A percentile compares a stretch with the other conserved stretches of the same genome.
Evolutionary conservation across 2,888 invertebrate species (phyloP).

Genomic region (Neocrepidodera transversa): DNA sequence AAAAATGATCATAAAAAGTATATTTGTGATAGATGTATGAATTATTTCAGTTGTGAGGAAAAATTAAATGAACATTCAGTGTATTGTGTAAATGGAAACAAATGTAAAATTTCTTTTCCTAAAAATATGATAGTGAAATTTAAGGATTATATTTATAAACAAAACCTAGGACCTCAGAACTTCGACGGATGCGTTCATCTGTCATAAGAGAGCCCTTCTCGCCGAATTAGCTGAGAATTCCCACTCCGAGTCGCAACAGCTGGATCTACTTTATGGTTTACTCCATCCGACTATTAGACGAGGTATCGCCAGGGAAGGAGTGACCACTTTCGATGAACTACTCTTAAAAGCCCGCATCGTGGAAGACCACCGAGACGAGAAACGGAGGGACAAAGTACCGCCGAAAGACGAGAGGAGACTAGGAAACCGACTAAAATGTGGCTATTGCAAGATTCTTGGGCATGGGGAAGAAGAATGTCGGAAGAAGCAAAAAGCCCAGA

Average conservation of each 20-base stretch:
- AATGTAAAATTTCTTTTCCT: too few species aligned
- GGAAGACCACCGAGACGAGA: background rate
- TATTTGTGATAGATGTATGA: too few species aligned
- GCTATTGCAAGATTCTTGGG: background rate
- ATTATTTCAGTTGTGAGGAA: too few species aligned
- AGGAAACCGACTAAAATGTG: background rate
- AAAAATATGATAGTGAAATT: too few species aligned
- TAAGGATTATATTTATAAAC: too few species aligned
- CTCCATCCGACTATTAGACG: slow-evolving; percentile 5
- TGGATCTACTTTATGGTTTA: slow-evolving; percentile 1
- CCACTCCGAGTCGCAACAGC: background rate
- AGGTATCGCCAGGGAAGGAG: background rate
- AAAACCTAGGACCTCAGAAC: background rate
- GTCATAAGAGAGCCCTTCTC: background rate
- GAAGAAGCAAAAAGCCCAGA: background rate
- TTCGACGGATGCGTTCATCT: background rate
- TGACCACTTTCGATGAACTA: background rate
- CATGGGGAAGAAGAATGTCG: slow-evolving; percentile 2
- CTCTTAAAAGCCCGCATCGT: background rate
- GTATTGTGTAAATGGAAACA: too few species aligned
- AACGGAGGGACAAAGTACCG: background rate
- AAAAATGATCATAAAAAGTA: too few species aligned
- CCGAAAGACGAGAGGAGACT: background rate
- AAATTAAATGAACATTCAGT: too few species aligned
- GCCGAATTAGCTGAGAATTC: background rate